Percentiles rank a stretch among this genome's conserved stretches.
Evolutionary conservation across 2,113 vertebrate genomes (phyloP).

Genomic region (Hirundichthys speculiger): DNA sequence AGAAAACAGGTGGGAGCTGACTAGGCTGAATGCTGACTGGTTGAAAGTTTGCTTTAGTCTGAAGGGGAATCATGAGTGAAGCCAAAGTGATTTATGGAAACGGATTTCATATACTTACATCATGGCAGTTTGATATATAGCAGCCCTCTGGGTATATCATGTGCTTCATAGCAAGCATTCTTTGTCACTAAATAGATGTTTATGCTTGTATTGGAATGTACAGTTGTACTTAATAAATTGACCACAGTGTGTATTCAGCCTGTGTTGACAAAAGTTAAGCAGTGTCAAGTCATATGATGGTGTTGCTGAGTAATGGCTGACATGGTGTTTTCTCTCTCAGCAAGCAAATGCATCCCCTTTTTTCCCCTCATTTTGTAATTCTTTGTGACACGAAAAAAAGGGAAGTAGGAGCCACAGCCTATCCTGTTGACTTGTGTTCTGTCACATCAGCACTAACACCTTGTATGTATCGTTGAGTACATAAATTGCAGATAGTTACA

Average conservation of each 20-base stretch:
- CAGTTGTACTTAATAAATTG: neutral
- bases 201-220: too few relatives aligned
- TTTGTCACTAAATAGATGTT: too few relatives aligned
- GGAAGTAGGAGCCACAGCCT: constrained; percentile 15
- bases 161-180: too few relatives aligned
- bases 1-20: too few relatives aligned
- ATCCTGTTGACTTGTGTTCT: constrained; percentile 13
- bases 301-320: too few relatives aligned
- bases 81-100: too few relatives aligned
- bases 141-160: too few relatives aligned
- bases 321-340: neutral
- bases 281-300: neutral
- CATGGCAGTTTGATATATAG: too few relatives aligned
- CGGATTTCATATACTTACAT: too few relatives aligned
- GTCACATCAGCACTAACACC: constrained; percentile 7
- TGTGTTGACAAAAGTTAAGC: neutral
- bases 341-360: constrained; percentile 9
- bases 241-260: neutral
- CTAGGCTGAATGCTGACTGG: too few relatives aligned
- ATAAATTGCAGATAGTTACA: neutral
- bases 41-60: too few relatives aligned
- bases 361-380: neutral
- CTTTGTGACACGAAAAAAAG: constrained; percentile 7
- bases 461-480: neutral
- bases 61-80: too few relatives aligned